These are phyloP conservation scores for Onchidella celtica DNA, from an alignment of 2,888 invertebrate species.

Conservation along the genomic window DNA sequence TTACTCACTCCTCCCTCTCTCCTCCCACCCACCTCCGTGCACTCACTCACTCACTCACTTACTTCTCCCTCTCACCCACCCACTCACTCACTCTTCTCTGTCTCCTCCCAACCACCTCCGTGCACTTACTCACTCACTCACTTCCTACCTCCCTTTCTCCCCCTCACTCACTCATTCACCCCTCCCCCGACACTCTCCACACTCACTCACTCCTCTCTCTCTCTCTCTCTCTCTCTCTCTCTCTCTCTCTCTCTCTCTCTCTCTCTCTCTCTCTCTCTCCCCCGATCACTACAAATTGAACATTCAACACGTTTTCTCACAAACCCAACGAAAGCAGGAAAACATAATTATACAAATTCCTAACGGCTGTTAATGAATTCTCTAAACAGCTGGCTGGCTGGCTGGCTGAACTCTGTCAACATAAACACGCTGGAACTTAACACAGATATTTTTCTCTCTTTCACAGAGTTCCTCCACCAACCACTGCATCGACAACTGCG, in stretches of 20 bases:
- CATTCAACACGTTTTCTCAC: no score
- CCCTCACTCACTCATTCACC: background rate
- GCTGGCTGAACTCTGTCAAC: no score
- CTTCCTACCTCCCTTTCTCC: background rate
- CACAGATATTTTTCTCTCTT: background rate
- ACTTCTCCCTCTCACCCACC: background rate
- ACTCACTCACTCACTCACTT: background rate
- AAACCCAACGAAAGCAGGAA: no score
- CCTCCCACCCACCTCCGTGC: background rate
- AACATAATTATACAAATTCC: no score
- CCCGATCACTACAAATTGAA: no score
- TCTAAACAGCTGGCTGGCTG: no score
- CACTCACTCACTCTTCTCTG: background rate
- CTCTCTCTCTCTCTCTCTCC: no score
- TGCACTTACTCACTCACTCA: background rate
- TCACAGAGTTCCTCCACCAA: slow-evolving; percentile 16
- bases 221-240: no score
- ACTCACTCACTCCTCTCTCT: no score
- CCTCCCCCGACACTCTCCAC: background rate
- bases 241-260: no score
- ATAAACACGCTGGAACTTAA: no score
- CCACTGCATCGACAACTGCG: slow-evolving; percentile 12
- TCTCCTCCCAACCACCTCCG: background rate
- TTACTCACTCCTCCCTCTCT: background rate
- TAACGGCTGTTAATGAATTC: no score